These are phyloP conservation scores for Drosophila siamana DNA, from an alignment of 2,888 invertebrate genomes.

Conservation along the genomic window DNA sequence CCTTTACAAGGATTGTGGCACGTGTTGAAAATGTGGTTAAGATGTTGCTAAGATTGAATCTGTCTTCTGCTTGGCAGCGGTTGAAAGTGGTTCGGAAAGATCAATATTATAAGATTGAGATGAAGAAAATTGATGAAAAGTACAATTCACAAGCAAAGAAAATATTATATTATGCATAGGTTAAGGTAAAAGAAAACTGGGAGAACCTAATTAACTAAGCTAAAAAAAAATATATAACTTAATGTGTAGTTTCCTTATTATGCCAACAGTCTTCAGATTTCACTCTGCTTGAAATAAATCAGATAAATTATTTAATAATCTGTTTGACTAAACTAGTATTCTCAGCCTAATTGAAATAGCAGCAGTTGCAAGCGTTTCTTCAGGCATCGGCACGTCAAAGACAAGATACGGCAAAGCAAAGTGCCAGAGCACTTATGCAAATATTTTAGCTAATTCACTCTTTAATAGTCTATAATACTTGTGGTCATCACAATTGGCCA, in stretches of 20 bases:
- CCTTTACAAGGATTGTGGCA: neutral
- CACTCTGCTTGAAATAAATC: neutral
- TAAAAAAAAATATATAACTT: neutral
- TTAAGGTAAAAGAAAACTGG: neutral
- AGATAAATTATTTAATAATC: neutral
- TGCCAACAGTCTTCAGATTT: neutral
- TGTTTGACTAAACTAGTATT: neutral
- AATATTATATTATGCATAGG: neutral
- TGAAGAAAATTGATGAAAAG: neutral
- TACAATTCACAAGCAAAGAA: neutral
- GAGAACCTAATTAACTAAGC: neutral
- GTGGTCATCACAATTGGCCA: conserved; percentile 16
- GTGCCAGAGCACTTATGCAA: conserved; percentile 18
- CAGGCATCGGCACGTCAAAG: conserved; percentile 6
- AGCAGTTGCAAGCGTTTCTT: neutral
- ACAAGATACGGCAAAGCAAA: conserved; percentile 1
- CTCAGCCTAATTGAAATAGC: neutral
- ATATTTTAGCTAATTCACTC: conserved; percentile 8
- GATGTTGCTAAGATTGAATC: neutral
- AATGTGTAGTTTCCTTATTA: neutral
- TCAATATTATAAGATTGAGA: neutral
- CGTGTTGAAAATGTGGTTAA: conserved; percentile 7
- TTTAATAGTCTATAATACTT: conserved; percentile 8
- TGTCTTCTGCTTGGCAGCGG: neutral
- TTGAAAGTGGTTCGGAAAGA: neutral